phyloP scores from a whole-genome alignment of 2,113 vertebrate species.

The Dipodomys merriami region DNA sequence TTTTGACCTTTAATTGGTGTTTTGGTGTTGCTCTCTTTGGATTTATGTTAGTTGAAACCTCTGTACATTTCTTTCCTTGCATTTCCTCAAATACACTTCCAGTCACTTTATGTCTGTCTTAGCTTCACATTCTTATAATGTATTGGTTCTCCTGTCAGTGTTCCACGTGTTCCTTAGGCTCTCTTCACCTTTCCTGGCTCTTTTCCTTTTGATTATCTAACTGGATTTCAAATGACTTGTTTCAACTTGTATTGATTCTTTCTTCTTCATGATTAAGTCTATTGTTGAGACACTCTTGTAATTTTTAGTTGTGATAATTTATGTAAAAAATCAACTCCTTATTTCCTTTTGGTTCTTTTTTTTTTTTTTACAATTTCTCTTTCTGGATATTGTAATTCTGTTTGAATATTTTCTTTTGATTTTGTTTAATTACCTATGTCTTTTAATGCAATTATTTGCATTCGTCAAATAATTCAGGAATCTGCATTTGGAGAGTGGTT shows the following conservation, averaged over 20 bases:
- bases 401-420: background rate
- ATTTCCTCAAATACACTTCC: background rate
- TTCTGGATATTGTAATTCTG: background rate
- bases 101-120: background rate
- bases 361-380: background rate
- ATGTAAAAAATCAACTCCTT: background rate
- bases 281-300: background rate
- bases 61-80: background rate
- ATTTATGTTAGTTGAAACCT: background rate
- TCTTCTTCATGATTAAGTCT: background rate
- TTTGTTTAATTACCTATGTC: background rate
- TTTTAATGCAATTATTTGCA: background rate
- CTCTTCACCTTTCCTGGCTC: background rate
- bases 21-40: background rate
- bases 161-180: background rate
- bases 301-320: background rate
- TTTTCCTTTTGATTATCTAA: background rate
- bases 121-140: background rate
- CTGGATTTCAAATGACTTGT: background rate
- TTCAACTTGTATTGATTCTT: background rate
- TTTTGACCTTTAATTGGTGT: background rate
- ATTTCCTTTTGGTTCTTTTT: background rate
- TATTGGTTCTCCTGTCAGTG: background rate
- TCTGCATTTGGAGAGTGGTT: background rate
- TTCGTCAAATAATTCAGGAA: background rate